A percentile compares a stretch with the other conserved stretches of the same genome.
Conservation (phyloP, 2,797 vertebrate genomes). For the Xenops minutus region DNA sequence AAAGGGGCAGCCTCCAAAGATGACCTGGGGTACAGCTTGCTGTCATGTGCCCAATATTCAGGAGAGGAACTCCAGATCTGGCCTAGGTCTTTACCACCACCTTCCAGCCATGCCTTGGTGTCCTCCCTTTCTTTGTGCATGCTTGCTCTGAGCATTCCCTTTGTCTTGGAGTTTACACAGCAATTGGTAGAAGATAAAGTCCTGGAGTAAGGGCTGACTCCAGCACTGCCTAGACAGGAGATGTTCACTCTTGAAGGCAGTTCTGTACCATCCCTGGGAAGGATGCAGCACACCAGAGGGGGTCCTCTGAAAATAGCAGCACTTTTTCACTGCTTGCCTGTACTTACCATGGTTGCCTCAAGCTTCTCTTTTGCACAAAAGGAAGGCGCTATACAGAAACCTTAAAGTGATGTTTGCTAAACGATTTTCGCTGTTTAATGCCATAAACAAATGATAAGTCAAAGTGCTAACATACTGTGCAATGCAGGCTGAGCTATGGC, state of each 20-base stretch:
- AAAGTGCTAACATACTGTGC: neutral
- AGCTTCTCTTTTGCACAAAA: neutral
- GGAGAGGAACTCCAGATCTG: neutral
- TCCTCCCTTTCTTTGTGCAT: neutral
- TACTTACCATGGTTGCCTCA: neutral
- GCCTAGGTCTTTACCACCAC: neutral
- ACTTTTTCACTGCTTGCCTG: neutral
- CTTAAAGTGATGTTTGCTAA: neutral
- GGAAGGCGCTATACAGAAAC: neutral
- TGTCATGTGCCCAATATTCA: neutral
- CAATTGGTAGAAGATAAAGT: neutral
- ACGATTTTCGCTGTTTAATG: neutral
- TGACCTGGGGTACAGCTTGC: neutral
- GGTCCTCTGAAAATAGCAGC: neutral
- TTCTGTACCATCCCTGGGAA: neutral
- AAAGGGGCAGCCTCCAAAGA: neutral
- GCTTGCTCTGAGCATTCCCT: neutral
- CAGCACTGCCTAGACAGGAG: neutral
- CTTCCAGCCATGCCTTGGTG: neutral
- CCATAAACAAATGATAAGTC: neutral
- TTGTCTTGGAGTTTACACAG: neutral
- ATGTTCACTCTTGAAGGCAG: neutral
- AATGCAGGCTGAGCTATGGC: neutral
- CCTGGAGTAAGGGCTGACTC: neutral
- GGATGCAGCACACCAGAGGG: neutral